These are phyloP conservation scores for Drosophila parabipectinata DNA, from an alignment of 1,140 invertebrate species.

Conservation along the genomic window DNA sequence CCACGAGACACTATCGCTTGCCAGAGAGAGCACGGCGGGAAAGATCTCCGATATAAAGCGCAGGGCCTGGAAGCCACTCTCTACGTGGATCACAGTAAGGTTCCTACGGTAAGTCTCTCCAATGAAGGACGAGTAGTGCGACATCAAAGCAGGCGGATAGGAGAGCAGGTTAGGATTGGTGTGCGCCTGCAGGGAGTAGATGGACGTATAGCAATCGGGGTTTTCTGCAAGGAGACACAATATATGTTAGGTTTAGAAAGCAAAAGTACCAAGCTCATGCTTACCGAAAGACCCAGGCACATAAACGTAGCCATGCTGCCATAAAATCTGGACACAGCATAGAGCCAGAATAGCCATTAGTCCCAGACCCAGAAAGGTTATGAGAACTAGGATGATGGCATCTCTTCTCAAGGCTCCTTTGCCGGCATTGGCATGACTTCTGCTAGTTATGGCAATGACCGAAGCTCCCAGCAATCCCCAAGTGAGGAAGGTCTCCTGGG, in stretches of 20 bases:
- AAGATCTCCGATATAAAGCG: conserved; percentile 93
- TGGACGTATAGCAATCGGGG: conserved; percentile 88
- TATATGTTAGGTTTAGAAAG: not conserved
- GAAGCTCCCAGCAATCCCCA: conserved; percentile 95
- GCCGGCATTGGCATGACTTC: conserved; percentile 86
- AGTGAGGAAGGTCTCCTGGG: conserved; percentile 94
- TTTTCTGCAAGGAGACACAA: conserved; percentile 86
- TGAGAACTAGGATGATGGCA: conserved; percentile 90
- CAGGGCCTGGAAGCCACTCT: conserved; percentile 91
- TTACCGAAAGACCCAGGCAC: conserved; percentile 94
- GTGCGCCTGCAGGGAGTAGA: conserved; percentile 79
- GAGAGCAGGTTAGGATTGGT: conserved; percentile 84
- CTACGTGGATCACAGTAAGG: conserved; percentile 52
- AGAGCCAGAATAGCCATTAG: conserved; percentile 91
- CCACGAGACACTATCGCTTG: conserved; percentile 85
- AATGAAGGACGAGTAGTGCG: conserved; percentile 79
- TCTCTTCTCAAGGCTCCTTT: conserved; percentile 90
- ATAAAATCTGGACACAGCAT: conserved; percentile 90
- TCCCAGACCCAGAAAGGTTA: conserved; percentile 90
- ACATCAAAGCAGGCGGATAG: conserved; percentile 66
- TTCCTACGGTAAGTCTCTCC: conserved; percentile 83
- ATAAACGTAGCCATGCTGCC: conserved; percentile 89
- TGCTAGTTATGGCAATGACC: conserved; percentile 91
- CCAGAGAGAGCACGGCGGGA: conserved; percentile 91
- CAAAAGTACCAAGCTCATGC: conserved; percentile 23